Evolutionary conservation across 1,140 invertebrate genomes (phyloP), one percentile per base, ranked within the genome.

Genomic region (Leptinotarsa texana): DNA sequence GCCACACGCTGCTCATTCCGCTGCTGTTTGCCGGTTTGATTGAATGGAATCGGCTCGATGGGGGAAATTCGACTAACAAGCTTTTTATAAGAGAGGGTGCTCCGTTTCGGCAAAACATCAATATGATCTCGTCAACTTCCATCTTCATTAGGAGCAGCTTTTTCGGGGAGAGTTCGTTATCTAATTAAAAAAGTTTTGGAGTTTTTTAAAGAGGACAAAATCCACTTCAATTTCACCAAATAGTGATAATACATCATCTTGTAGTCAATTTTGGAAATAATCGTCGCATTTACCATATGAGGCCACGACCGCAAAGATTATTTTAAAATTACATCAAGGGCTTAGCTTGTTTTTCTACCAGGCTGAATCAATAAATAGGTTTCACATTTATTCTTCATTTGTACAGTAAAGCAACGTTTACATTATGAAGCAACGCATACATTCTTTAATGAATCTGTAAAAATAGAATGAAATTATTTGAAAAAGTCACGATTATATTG

Each of bases 11-110:
- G 65, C 27, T 47, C 63, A 48, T 62, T 48, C 65, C 18, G 17
- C 65, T 49, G 57, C 49, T 74, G 73, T 72, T 66, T 66, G 51
- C 75, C 67, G 67, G 72, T 76, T 79, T 79, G 78, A 79, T 79
- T 79, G 78, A 74, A 74, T 69, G 33, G 73, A 74, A 74, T 74
- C 49, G 48, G 48, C 65, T 47, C 49, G 65, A 68, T 74, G 73
- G 75, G 71, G 73, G 67, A 72, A 79, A 75, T 75, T 72, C 72
- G 73, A 72, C 73, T 79, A 79, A 79, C 78, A 74, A 77, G 75
- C 75, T 79, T 79, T 79, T 79, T 79, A 75, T 74, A 79, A 78
- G 74, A 72, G 77, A 74, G 67, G 72, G 66, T 24, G 33, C 69
- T 68, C 66, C 42, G 66, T 68, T 68, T 47, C 27, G 67, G n/a